These are phyloP conservation scores for Germaria angustata DNA, from an alignment of 2,888 invertebrate species.

Conservation along the genomic window DNA sequence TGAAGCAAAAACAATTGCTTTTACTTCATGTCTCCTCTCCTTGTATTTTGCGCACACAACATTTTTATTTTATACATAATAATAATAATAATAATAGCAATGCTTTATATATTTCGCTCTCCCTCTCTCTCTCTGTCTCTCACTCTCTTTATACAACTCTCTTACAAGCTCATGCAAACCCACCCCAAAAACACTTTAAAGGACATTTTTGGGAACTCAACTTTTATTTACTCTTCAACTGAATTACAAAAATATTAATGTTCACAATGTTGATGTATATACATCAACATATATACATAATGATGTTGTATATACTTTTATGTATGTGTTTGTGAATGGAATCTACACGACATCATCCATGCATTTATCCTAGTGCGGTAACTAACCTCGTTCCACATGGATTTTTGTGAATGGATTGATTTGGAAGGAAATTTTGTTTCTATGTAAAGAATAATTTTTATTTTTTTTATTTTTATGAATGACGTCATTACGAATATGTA, in stretches of 20 bases:
- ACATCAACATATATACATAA: not conserved
- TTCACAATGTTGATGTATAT: not conserved
- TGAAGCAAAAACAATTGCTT: not conserved
- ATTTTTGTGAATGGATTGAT: constrained; percentile 56
- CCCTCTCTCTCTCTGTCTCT: not conserved
- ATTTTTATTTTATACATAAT: too few relatives aligned
- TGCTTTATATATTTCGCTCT: too few relatives aligned
- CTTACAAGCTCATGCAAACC: not conserved
- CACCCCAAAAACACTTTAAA: constrained; percentile 6
- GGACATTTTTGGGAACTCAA: constrained; percentile 11
- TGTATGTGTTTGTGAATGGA: constrained; percentile 17
- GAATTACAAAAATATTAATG: not conserved
- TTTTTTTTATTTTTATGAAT: constrained; percentile 31
- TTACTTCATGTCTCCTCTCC: constrained; percentile 14
- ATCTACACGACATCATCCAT: constrained; percentile 6
- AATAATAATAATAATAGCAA: too few relatives aligned
- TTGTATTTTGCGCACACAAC: not conserved
- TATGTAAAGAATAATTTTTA: not conserved
- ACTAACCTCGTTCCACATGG: constrained; percentile 60
- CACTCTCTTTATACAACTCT: not conserved
- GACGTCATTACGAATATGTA: constrained; percentile 38
- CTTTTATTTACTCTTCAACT: constrained; percentile 1
- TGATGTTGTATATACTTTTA: not conserved
- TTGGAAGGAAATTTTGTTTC: constrained; percentile 43
- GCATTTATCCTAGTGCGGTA: constrained; percentile 8